phyloP scores from a whole-genome alignment of 2,113 vertebrate species.

The Otis tarda region DNA sequence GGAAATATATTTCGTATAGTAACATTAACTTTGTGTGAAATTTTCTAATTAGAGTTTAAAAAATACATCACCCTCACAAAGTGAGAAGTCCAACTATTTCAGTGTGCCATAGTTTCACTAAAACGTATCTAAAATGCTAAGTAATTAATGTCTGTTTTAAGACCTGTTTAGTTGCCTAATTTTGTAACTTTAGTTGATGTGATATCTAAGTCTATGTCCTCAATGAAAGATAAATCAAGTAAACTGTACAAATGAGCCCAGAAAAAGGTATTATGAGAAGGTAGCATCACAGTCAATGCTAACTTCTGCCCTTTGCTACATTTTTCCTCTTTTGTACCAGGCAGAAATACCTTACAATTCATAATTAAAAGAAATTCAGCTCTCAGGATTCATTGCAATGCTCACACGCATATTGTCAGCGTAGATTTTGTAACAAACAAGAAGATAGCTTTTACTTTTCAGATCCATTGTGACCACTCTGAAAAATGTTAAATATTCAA shows the following conservation, averaged over 20 bases:
- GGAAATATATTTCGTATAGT: neutral
- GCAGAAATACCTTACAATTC: neutral
- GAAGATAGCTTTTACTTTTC: neutral
- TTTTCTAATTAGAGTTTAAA: neutral
- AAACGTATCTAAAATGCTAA: neutral
- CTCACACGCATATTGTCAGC: neutral
- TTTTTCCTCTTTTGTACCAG: neutral
- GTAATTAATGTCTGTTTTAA: neutral
- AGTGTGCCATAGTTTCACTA: neutral
- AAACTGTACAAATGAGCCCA: neutral
- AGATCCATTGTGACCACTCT: neutral
- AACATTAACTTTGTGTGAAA: neutral
- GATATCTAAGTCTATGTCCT: neutral
- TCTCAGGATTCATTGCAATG: neutral
- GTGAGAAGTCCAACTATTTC: neutral
- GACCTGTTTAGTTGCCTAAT: neutral
- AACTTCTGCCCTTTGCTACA: neutral
- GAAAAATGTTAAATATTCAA: neutral
- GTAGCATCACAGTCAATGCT: neutral
- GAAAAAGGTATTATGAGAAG: neutral
- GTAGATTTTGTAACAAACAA: neutral
- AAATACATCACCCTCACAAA: neutral
- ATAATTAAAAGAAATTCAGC: neutral
- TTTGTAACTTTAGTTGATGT: neutral
- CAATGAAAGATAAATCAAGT: neutral